Conservation (phyloP, 1,140 invertebrate species). For the Leptopilina boulardi region DNA sequence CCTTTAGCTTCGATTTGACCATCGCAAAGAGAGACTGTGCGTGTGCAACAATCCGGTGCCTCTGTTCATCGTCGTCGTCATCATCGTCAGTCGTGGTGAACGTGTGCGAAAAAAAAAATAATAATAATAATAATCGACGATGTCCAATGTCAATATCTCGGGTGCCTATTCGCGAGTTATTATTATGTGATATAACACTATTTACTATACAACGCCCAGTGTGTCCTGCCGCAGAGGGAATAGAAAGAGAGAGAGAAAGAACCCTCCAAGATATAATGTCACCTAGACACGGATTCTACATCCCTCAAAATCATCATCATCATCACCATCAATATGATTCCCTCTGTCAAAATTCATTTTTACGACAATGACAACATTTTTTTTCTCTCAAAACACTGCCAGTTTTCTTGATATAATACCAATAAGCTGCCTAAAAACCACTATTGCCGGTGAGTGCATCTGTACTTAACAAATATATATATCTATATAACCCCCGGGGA, state of each 20-base stretch:
- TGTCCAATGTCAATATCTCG: constrained; percentile 19
- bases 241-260: no score
- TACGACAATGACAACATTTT: no score
- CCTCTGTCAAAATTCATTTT: neutral
- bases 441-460: neutral
- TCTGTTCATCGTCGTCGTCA: constrained; percentile 9
- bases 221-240: constrained; percentile 9
- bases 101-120: no score
- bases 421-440: neutral
- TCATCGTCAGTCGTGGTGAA: constrained; percentile 13
- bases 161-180: constrained; percentile 23
- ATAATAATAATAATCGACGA: constrained; percentile 3
- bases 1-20: constrained; percentile 41
- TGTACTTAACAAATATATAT: neutral
- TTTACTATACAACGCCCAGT: constrained; percentile 5
- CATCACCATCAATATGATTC: no score
- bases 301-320: neutral
- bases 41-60: constrained; percentile 29
- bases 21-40: constrained; percentile 34
- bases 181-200: neutral
- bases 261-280: constrained; percentile 30
- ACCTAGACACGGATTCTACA: neutral
- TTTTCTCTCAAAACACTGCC: neutral
- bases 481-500: neutral
- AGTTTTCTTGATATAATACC: neutral